Percentiles rank a stretch among this genome's conserved stretches.
Conservation (phyloP, 35 echinoderm and acorn worm genomes). For the Strongylocentrotus purpuratus region DNA sequence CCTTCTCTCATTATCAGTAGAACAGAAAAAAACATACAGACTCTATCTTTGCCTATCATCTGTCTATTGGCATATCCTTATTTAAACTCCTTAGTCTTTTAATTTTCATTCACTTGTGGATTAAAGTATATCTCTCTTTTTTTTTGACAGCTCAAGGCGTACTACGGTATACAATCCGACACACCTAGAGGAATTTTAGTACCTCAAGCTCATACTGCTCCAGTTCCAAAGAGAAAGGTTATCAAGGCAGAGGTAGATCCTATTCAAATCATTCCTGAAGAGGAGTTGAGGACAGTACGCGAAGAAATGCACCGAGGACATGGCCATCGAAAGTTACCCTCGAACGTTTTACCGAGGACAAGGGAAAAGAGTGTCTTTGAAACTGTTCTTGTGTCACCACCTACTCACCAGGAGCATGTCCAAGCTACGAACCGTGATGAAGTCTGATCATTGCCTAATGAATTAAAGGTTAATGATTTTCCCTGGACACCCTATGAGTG, state of each 20-base stretch:
- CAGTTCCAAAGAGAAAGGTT: background rate
- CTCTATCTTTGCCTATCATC: no score
- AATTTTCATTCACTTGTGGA: no score
- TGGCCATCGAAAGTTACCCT: background rate
- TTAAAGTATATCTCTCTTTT: background rate
- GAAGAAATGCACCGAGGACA: background rate
- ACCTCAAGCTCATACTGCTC: background rate
- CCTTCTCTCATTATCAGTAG: no score
- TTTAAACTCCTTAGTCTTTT: no score
- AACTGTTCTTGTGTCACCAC: background rate
- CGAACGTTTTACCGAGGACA: background rate
- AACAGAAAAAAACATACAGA: no score
- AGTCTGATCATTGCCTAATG: background rate
- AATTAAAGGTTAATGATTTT: no score
- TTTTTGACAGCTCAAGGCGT: constrained; percentile 15
- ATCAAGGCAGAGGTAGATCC: background rate
- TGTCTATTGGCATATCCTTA: no score
- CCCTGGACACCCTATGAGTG: no score
- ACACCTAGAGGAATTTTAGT: background rate
- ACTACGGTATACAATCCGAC: background rate
- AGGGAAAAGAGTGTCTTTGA: background rate
- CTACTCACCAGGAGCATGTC: background rate
- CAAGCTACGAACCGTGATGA: background rate
- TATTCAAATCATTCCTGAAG: background rate
- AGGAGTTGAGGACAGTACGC: background rate